These are phyloP conservation scores for Lophius piscatorius DNA, from an alignment of 2,113 vertebrate species.

Conservation along the genomic window DNA sequence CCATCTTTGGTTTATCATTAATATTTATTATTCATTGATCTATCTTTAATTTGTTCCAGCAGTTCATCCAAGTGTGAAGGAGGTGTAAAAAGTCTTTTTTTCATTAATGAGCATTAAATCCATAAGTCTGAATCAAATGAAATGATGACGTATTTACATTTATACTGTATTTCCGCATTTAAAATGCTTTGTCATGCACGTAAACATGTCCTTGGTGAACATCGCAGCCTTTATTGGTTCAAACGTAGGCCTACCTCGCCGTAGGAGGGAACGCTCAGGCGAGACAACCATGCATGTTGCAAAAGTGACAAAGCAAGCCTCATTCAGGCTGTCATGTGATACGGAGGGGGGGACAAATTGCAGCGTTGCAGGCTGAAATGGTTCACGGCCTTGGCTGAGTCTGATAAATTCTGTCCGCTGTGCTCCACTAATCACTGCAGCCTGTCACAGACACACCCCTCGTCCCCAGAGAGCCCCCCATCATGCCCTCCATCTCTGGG, in stretches of 20 bases:
- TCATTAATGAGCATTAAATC: too few species aligned
- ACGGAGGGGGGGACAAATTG: slow-evolving; percentile 67
- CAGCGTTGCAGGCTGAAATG: slow-evolving; percentile 68
- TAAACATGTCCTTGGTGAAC: background rate
- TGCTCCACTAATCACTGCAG: slow-evolving; percentile 75
- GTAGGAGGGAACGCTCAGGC: background rate
- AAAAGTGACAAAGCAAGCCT: slow-evolving; percentile 16
- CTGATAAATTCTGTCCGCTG: slow-evolving; percentile 71
- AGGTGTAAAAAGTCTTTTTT: too few species aligned
- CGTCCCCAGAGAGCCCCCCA: slow-evolving; percentile 49
- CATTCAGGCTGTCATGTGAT: slow-evolving; percentile 54
- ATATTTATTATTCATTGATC: too few species aligned
- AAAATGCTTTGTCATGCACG: slow-evolving; percentile 7
- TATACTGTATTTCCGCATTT: background rate
- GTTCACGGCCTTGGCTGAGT: slow-evolving; percentile 72
- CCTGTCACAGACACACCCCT: slow-evolving; percentile 68
- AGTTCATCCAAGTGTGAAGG: too few species aligned
- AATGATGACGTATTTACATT: slow-evolving; percentile 2
- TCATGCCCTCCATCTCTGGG: slow-evolving; percentile 50
- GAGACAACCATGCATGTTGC: slow-evolving; percentile 11
- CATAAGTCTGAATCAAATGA: slow-evolving; percentile 6
- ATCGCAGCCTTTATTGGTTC: slow-evolving; percentile 16
- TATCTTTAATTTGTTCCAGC: too few species aligned
- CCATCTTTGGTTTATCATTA: too few species aligned
- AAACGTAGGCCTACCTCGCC: slow-evolving; percentile 1